phyloP scores from a whole-genome alignment of 2,797 vertebrate species.

The Chaunax sp. region DNA sequence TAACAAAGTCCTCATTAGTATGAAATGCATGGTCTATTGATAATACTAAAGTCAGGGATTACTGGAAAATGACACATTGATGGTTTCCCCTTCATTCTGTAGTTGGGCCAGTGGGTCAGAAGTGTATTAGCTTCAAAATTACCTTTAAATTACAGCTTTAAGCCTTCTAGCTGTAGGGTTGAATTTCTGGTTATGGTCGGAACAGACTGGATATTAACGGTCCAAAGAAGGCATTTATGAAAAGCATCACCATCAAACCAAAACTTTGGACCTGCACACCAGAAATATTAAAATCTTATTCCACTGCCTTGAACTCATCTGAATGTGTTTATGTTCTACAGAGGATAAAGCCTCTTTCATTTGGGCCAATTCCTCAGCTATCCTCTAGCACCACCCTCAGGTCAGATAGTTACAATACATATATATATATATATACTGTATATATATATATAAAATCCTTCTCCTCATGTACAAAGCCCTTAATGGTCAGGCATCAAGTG shows the following conservation, averaged over 20 bases:
- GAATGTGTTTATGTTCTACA: not conserved
- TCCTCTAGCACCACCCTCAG: conserved; percentile 27
- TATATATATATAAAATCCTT: too few relatives aligned
- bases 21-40: conserved; percentile 25
- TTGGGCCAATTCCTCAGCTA: not conserved
- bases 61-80: conserved; percentile 33
- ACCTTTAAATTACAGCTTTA: not conserved
- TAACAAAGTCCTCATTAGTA: conserved; percentile 29
- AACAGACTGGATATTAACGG: not conserved
- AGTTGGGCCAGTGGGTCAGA: conserved; percentile 3
- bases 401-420: too few relatives aligned
- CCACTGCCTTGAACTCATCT: not conserved
- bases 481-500: too few relatives aligned
- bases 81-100: not conserved
- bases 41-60: conserved; percentile 41
- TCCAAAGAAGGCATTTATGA: not conserved
- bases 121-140: not conserved
- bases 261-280: not conserved
- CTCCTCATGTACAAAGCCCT: too few relatives aligned
- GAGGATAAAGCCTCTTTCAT: not conserved
- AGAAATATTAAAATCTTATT: not conserved
- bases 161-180: not conserved
- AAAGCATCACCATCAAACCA: not conserved
- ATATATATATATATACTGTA: too few relatives aligned
- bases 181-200: not conserved